Conservation (phyloP, 2,888 invertebrate genomes). For the Cephonodes hylas region DNA sequence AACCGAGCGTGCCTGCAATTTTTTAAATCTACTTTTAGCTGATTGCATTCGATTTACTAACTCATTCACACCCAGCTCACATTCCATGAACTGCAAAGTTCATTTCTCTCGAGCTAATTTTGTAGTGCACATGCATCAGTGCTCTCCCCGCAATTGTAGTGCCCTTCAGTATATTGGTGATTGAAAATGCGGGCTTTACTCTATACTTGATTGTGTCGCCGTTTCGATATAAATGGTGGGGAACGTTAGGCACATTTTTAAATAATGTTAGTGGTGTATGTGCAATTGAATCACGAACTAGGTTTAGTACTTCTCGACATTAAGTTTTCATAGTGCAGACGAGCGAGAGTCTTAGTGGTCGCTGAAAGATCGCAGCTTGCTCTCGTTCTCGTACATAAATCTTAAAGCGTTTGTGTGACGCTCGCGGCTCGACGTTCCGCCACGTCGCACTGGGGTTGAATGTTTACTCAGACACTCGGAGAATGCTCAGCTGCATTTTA, state of each 20-base stretch:
- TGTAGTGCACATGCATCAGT: conserved; percentile 35
- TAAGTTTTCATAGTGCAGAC: conserved; percentile 57
- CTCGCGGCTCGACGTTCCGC: not conserved
- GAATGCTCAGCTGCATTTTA: conserved; percentile 7
- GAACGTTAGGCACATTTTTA: not conserved
- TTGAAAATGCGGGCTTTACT: not conserved
- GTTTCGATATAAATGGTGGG: conserved; percentile 23
- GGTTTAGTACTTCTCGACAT: conserved; percentile 57
- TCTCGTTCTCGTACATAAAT: conserved; percentile 39
- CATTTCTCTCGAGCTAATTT: conserved; percentile 43
- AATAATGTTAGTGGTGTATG: not conserved
- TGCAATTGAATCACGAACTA: conserved; percentile 31
- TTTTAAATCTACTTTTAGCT: not conserved
- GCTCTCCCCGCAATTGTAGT: conserved; percentile 29
- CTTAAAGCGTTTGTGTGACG: conserved; percentile 31
- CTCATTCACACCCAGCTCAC: conserved; percentile 16
- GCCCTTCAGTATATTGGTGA: conserved; percentile 24
- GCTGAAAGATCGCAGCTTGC: conserved; percentile 13
- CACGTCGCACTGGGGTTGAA: conserved; percentile 8
- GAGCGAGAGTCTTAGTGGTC: conserved; percentile 24
- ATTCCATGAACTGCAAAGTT: conserved; percentile 19
- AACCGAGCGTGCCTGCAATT: not conserved
- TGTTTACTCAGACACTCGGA: conserved; percentile 9
- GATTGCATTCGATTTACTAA: not conserved
- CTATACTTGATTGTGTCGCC: conserved; percentile 18